Conservation (phyloP, 2,888 invertebrate genomes). For the Andrena bucephala region DNA sequence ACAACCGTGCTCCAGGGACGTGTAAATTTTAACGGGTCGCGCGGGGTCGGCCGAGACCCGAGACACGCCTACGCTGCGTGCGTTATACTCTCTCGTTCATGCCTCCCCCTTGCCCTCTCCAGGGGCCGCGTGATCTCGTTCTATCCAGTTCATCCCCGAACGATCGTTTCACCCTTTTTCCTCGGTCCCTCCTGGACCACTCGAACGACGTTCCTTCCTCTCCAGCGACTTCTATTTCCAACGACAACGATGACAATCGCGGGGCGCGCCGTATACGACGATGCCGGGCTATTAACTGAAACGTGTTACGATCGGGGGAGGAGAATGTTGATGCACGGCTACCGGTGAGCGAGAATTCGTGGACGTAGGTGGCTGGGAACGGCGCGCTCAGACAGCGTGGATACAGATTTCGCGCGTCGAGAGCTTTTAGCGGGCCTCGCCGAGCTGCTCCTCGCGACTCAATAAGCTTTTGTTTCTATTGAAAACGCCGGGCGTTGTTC, state of each 20-base stretch:
- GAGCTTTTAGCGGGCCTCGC: slow-evolving; percentile 36
- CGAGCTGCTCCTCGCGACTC: slow-evolving; percentile 36
- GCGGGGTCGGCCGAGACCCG: not conserved
- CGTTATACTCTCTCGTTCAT: slow-evolving; percentile 8
- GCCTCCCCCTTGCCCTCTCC: slow-evolving; percentile 9
- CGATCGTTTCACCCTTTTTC: not conserved
- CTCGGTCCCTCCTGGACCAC: not conserved
- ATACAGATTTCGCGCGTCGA: slow-evolving; percentile 11
- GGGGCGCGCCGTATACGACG: slow-evolving; percentile 12
- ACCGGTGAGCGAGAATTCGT: slow-evolving; percentile 29
- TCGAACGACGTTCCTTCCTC: not conserved
- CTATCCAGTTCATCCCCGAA: not conserved
- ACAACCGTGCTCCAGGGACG: slow-evolving; percentile 67
- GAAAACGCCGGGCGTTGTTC: slow-evolving; percentile 48
- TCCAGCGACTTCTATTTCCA: not conserved
- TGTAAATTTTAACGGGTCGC: slow-evolving; percentile 74
- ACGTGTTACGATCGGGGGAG: slow-evolving; percentile 14
- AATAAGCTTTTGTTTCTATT: slow-evolving; percentile 68
- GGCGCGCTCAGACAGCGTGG: slow-evolving; percentile 10
- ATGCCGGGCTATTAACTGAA: not conserved
- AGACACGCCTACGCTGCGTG: slow-evolving; percentile 12
- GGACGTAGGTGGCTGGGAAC: not conserved
- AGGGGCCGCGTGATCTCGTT: slow-evolving; percentile 22
- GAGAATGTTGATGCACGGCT: not conserved
- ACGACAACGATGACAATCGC: not conserved